Percentiles rank a stretch among this genome's conserved stretches.
These are phyloP conservation scores for Asbolus verrucosus DNA, from an alignment of 1,140 invertebrate species.

Conservation along the genomic window DNA sequence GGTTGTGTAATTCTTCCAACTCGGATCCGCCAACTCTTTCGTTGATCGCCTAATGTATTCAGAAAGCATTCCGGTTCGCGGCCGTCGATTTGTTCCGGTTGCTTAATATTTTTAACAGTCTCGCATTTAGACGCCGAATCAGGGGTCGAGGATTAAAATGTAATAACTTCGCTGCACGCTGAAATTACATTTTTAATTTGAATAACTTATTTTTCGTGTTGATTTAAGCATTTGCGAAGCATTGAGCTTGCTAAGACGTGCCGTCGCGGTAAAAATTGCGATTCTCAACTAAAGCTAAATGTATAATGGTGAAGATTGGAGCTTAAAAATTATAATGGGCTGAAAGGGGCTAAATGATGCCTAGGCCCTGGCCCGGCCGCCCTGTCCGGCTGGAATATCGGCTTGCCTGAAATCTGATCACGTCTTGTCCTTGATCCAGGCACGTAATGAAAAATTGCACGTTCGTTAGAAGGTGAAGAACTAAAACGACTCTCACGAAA, in stretches of 20 bases:
- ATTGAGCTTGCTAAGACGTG: slow-evolving; percentile 70
- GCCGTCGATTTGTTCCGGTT: slow-evolving; percentile 62
- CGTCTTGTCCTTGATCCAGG: slow-evolving; percentile 67
- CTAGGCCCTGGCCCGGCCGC: slow-evolving; percentile 20
- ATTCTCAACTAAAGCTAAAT: slow-evolving; percentile 74
- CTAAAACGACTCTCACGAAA: slow-evolving; percentile 9
- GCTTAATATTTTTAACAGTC: slow-evolving; percentile 64
- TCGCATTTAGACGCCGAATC: slow-evolving; percentile 60
- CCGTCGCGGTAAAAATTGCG: slow-evolving; percentile 74
- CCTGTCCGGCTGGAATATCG: slow-evolving; percentile 47
- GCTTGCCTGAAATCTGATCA: slow-evolving; percentile 62
- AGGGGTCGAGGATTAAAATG: slow-evolving; percentile 65
- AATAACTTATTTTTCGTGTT: slow-evolving; percentile 75
- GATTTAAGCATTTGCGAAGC: slow-evolving; percentile 70
- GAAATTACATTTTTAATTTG: slow-evolving; percentile 78
- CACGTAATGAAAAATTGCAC: slow-evolving; percentile 73
- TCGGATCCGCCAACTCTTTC: slow-evolving; percentile 56
- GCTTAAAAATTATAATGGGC: slow-evolving; percentile 74
- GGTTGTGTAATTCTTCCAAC: slow-evolving; percentile 63
- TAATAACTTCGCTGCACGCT: slow-evolving; percentile 63
- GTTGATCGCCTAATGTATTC: slow-evolving; percentile 58
- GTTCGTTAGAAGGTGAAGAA: slow-evolving; percentile 61
- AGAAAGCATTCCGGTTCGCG: slow-evolving; percentile 50
- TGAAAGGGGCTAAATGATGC: slow-evolving; percentile 60
- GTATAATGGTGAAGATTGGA: slow-evolving; percentile 74